A percentile compares a stretch with the other conserved stretches of the same genome.
phyloP scores from a whole-genome alignment of 2,797 vertebrate genomes.

The Peromyscus nudipes region DNA sequence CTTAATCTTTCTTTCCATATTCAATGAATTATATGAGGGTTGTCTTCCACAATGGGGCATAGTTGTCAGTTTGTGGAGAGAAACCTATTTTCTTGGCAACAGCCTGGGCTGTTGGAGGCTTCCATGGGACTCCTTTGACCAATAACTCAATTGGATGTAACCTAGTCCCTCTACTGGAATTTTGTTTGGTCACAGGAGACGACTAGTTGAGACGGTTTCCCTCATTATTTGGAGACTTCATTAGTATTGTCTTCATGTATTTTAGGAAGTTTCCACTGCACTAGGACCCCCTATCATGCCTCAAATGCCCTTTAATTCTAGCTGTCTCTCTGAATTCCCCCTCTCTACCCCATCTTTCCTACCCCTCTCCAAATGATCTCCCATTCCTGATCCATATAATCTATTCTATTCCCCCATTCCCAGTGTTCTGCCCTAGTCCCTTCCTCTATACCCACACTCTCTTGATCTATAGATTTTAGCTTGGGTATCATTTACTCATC shows the following conservation, averaged over 20 bases:
- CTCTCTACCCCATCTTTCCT: background rate
- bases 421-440: background rate
- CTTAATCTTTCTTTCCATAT: background rate
- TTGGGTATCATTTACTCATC: background rate
- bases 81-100: background rate
- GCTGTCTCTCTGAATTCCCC: background rate
- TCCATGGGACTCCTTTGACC: background rate
- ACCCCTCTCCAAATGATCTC: background rate
- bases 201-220: background rate
- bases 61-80: background rate
- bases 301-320: background rate
- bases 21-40: background rate
- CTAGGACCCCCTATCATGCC: background rate
- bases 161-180: background rate
- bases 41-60: background rate
- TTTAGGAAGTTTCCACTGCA: background rate
- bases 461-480: background rate
- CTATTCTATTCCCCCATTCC: background rate
- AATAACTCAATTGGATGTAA: background rate
- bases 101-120: background rate
- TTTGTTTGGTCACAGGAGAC: background rate
- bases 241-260: background rate
- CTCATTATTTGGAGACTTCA: background rate
- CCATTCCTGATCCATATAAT: background rate
- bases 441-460: background rate